Percentiles rank a stretch among this genome's conserved stretches.
Conservation (phyloP, 1,140 invertebrate species). For the Drosophila arawakana region DNA sequence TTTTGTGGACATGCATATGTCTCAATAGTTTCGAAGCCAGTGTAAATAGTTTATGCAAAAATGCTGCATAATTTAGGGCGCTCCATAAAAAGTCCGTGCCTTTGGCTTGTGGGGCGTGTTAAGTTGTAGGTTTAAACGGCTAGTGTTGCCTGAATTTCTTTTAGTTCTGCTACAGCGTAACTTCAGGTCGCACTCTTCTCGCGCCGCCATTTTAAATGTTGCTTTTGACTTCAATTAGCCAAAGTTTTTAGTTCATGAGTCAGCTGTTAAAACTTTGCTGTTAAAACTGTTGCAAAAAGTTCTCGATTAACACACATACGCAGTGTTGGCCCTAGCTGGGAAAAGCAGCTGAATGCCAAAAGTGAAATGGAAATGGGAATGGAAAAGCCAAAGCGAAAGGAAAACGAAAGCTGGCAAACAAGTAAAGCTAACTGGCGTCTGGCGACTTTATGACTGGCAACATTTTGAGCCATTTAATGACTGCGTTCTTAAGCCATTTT, state of each 20-base stretch:
- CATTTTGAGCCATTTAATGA: slow-evolving; percentile 37
- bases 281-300: background rate
- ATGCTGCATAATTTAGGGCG: slow-evolving; percentile 32
- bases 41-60: slow-evolving; percentile 42
- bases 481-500: slow-evolving; percentile 19
- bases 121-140: background rate
- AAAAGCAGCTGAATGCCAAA: background rate
- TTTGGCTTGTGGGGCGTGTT: background rate
- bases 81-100: background rate
- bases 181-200: background rate
- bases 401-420: background rate
- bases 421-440: background rate
- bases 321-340: background rate
- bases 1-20: slow-evolving; percentile 21
- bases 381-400: background rate
- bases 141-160: background rate
- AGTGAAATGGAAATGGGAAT: background rate
- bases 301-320: slow-evolving; percentile 38
- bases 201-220: background rate
- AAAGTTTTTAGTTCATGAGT: slow-evolving; percentile 15
- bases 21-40: slow-evolving; percentile 33
- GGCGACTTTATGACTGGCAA: slow-evolving; percentile 29
- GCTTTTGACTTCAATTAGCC: slow-evolving; percentile 26
- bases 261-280: slow-evolving; percentile 13
- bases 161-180: background rate